Percentiles rank a stretch among this genome's conserved stretches.
Evolutionary conservation across 1,140 invertebrate genomes (phyloP).

Genomic region (Heliconius hermathena): DNA sequence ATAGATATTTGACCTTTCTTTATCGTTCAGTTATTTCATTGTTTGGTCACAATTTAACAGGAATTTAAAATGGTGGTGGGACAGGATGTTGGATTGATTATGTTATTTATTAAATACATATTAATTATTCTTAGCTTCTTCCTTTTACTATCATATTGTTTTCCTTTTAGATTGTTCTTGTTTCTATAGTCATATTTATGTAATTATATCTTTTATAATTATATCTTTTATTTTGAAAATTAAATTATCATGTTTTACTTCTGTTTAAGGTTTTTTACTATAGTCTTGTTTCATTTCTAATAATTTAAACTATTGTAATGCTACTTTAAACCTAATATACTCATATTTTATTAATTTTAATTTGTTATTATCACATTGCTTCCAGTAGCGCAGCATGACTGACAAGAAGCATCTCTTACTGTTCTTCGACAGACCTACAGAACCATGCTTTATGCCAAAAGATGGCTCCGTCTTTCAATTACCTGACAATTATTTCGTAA

Average conservation of each 20-base stretch:
- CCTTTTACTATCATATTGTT: neutral
- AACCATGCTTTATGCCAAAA: conserved; percentile 88
- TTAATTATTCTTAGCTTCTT: neutral
- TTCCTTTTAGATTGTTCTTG: neutral
- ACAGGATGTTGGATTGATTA: neutral
- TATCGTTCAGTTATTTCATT: neutral
- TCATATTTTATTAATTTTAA: no score
- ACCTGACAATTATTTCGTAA: conserved; percentile 38
- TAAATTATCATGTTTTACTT: no score
- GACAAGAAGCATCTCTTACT: conserved; percentile 68
- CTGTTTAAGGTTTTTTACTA: no score
- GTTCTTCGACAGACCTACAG: conserved; percentile 89
- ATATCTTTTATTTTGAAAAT: neutral
- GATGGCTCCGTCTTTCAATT: conserved; percentile 50
- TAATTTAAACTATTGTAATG: neutral
- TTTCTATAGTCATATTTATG: neutral
- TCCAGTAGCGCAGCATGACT: neutral
- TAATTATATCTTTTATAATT: neutral
- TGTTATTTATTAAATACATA: neutral
- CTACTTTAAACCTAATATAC: no score
- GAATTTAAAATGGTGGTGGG: neutral
- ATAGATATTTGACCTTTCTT: neutral
- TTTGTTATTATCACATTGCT: neutral
- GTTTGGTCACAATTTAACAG: neutral
- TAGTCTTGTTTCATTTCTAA: neutral